A percentile compares a stretch with the other conserved stretches of the same genome.
phyloP scores from a whole-genome alignment of 2,113 vertebrate genomes.

The Strix aluco region DNA sequence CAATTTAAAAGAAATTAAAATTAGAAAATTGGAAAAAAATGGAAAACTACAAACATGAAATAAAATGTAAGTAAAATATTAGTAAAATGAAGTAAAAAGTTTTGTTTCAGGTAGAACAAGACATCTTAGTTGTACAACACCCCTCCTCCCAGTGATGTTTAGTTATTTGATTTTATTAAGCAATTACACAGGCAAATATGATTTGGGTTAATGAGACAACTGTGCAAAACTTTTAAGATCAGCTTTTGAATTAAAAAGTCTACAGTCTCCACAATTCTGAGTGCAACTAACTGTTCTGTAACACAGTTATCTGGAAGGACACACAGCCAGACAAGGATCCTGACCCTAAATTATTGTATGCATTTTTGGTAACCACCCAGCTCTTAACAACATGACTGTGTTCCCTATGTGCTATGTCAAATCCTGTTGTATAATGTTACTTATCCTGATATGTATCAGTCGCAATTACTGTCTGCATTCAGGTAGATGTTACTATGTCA shows the following conservation, averaged over 20 bases:
- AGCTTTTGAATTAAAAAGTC: neutral
- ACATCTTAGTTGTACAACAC: neutral
- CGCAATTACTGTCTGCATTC: constrained; percentile 40
- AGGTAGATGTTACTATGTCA: constrained; percentile 45
- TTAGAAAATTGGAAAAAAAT: neutral
- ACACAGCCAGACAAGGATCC: neutral
- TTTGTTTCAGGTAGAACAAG: constrained; percentile 19
- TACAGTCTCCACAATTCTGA: neutral
- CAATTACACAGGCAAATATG: constrained; percentile 17
- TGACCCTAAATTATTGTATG: neutral
- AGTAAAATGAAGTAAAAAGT: neutral
- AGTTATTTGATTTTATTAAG: constrained; percentile 1
- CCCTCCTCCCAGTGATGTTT: neutral
- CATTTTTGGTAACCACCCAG: constrained; percentile 31
- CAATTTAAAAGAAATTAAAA: neutral
- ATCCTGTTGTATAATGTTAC: constrained; percentile 26
- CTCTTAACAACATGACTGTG: neutral
- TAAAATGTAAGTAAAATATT: neutral
- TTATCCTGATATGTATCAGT: constrained; percentile 40
- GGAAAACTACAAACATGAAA: neutral
- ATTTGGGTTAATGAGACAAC: neutral
- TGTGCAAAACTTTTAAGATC: neutral
- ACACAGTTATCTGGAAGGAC: constrained; percentile 7
- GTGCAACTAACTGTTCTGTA: constrained; percentile 17
- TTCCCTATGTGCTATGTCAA: neutral